Base-by-base conservation (phyloP, 2,888 invertebrate genomes). In the Blera fallax region DNA sequence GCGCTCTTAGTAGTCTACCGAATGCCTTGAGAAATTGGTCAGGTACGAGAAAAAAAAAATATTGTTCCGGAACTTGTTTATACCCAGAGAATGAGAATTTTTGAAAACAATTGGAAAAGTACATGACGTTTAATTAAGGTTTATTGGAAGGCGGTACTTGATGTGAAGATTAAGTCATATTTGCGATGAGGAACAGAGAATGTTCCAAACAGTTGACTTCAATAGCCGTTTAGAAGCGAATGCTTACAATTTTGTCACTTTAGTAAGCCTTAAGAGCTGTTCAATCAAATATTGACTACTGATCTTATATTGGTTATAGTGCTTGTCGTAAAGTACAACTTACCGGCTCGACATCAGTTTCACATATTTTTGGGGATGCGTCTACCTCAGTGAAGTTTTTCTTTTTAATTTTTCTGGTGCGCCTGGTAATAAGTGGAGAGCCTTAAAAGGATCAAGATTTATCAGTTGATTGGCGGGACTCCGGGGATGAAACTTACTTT, bases 401-500 rank as follows among this genome's bases (percentile, higher is more conserved):
- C 24, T 16, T 14, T 48, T 52, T 5, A n/a, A 1, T 10, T 4
- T 8, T 54, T 32, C 16, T 54, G 8, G 2, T 14, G 11, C 10
- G 43, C 5, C 14, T 56, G 0, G 21, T n/a, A 14, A 76, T 76
- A 2, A 82, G 70, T 34, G 82, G 82, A 1, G 58, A 32, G 5
- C 43, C 82, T 82, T 3, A 32, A 70, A 48, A 43, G 5, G 14
- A 21, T 14, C 1, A 29, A 21, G 2, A 56, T 6, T 1, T 6
- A 6, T 48, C 3, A 14, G 10, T 1, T 0, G 0, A 10, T 1
- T n/a, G 11, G 1, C 32, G 8, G 1, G 2, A 8, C 32, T 4
- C 10, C 14, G 4, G 1, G 10, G 0, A 11, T 18, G 3, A 10
- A 48, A 48, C 27, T 60, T 32, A 76, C 81, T 40, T 64, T 76